A percentile compares a stretch with the other conserved stretches of the same genome.
Evolutionary conservation across 37 sponge, comb jelly and placozoan genomes (phyloP).

Genomic region (Haliclona indistincta): DNA sequence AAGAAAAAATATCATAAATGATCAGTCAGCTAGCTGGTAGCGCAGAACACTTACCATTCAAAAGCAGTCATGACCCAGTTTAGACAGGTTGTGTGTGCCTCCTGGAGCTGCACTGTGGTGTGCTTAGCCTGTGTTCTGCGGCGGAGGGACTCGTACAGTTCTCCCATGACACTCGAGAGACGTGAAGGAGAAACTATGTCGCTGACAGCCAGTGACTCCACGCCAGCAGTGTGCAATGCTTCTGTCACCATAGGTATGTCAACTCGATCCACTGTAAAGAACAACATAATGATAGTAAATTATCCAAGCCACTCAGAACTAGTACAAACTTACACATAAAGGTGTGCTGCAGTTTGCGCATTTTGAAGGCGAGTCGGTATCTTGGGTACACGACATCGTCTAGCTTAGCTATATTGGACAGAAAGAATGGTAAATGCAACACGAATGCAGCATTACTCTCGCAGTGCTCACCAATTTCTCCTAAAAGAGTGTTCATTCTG

Average conservation of each 20-base stretch:
- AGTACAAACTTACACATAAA: conserved; percentile 45
- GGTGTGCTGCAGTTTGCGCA: conserved; percentile 51
- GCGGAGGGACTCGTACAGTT: conserved; percentile 32
- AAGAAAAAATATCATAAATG: background rate
- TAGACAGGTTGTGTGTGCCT: conserved; percentile 35
- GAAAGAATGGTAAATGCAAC: background rate
- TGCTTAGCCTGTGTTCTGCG: background rate
- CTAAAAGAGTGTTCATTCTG: conserved; percentile 54
- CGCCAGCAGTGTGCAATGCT: conserved; percentile 16
- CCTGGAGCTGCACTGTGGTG: conserved; percentile 3
- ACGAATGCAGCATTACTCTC: conserved; percentile 9
- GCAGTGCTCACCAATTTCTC: conserved; percentile 48
- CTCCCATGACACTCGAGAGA: conserved; percentile 6
- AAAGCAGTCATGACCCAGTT: conserved; percentile 50
- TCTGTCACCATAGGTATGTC: conserved; percentile 13
- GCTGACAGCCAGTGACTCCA: conserved; percentile 5
- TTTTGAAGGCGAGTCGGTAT: conserved; percentile 62
- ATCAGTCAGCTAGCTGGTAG: background rate
- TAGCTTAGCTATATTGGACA: conserved; percentile 29
- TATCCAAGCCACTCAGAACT: too few relatives aligned
- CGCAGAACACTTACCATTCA: background rate
- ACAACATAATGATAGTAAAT: too few relatives aligned
- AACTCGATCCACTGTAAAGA: conserved; percentile 22
- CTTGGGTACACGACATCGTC: conserved; percentile 50
- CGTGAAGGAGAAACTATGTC: conserved; percentile 20